phyloP scores from a whole-genome alignment of 2,888 invertebrate species.

The Sminthurides aquaticus region DNA sequence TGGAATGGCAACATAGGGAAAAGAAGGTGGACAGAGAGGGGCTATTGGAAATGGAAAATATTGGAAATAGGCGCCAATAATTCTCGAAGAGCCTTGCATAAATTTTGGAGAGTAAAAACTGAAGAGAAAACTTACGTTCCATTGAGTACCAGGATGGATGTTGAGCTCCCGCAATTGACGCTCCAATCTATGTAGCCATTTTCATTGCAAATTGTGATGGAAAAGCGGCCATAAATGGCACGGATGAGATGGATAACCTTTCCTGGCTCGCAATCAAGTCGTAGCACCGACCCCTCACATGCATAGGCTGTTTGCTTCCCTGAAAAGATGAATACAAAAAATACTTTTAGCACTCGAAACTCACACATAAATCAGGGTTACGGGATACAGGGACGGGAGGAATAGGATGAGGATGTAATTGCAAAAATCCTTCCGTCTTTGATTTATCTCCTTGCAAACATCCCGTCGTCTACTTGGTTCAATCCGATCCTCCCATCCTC shows the following conservation, averaged over 20 bases:
- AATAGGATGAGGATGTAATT: background rate
- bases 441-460: background rate
- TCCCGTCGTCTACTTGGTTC: no score
- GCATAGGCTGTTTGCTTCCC: constrained; percentile 88
- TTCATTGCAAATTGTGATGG: constrained; percentile 91
- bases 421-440: background rate
- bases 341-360: constrained; percentile 3
- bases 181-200: constrained; percentile 95
- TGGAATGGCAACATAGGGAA: no score
- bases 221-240: constrained; percentile 90
- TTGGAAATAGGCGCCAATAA: no score
- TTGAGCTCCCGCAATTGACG: constrained; percentile 88
- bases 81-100: no score
- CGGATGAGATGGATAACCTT: constrained; percentile 82
- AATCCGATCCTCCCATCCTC: no score
- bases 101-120: no score
- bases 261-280: constrained; percentile 80
- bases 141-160: constrained; percentile 77
- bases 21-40: no score
- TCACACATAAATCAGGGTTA: background rate
- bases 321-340: constrained; percentile 45
- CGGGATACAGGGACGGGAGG: background rate
- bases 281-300: constrained; percentile 84
- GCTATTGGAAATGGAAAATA: no score
- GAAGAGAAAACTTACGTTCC: constrained; percentile 60